Conservation (phyloP, 1,140 invertebrate species). For the Nilaparvata lugens region DNA sequence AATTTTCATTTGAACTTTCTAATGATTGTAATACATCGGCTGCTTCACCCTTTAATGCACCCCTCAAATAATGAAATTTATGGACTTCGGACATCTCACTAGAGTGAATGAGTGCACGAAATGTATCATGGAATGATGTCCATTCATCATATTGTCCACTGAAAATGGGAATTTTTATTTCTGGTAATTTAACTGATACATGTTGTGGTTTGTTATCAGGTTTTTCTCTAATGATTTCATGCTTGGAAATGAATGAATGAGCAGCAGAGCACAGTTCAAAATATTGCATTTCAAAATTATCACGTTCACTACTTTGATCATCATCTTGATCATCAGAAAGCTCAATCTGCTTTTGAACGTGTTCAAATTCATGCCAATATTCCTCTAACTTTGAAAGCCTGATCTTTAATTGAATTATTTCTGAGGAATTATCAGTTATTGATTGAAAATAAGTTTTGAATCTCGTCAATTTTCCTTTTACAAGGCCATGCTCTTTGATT, state of each 20-base stretch:
- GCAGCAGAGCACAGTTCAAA: neutral
- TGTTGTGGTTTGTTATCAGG: constrained; percentile 1
- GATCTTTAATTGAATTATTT: neutral
- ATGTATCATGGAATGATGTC: too few species aligned
- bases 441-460: neutral
- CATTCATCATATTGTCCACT: too few species aligned
- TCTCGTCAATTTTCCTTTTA: neutral
- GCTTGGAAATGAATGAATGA: neutral
- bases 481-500: neutral
- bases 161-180: too few species aligned
- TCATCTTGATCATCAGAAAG: neutral
- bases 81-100: too few species aligned
- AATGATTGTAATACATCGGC: too few species aligned
- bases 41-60: too few species aligned
- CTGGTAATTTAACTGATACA: too few species aligned
- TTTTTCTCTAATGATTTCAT: neutral
- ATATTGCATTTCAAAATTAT: neutral
- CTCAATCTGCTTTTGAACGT: neutral
- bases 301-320: too few species aligned
- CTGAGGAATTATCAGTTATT: neutral
- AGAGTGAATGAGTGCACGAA: too few species aligned
- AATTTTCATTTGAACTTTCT: too few species aligned
- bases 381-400: neutral
- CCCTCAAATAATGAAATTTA: too few species aligned
- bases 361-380: neutral